Evolutionary conservation across 1,140 invertebrate genomes (phyloP).

Genomic region (Dinoponera quadriceps): DNA sequence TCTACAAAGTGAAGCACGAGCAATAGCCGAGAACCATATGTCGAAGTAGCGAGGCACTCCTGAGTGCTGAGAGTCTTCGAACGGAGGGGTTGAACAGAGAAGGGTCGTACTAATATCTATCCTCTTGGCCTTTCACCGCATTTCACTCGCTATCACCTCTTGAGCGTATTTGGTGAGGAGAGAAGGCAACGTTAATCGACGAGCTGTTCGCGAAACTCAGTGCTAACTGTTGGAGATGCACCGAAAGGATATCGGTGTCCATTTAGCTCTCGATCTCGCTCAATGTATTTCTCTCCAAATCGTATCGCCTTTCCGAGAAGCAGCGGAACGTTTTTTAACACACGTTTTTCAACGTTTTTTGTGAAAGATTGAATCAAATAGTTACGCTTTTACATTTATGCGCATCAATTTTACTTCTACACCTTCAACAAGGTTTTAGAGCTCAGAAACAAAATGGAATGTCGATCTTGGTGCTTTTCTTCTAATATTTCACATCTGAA

Average conservation of each 20-base stretch:
- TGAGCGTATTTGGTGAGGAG: conserved; percentile 35
- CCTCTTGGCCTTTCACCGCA: conserved; percentile 42
- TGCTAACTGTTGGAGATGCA: conserved; percentile 31
- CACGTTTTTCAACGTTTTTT: too few species aligned
- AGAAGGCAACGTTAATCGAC: conserved; percentile 43
- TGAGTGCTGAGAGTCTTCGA: conserved; percentile 44
- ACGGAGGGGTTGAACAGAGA: conserved; percentile 12
- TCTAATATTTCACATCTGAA: too few species aligned
- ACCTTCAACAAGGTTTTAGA: too few species aligned
- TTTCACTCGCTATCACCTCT: conserved; percentile 45
- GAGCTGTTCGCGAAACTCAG: conserved; percentile 45
- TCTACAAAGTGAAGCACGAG: conserved; percentile 41
- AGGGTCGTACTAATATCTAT: conserved; percentile 51
- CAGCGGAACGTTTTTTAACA: too few species aligned
- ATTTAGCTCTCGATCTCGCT: conserved; percentile 17
- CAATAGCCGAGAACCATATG: conserved; percentile 31
- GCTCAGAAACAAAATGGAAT: too few species aligned
- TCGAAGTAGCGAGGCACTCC: conserved; percentile 6
- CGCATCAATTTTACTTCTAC: too few species aligned
- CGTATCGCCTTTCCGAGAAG: neutral
- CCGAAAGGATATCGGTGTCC: conserved; percentile 18
- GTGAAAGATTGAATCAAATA: too few species aligned
- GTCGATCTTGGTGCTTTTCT: too few species aligned
- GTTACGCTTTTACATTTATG: too few species aligned
- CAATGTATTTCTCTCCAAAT: neutral